Evolutionary conservation across 2,888 invertebrate species (phyloP), one percentile per base, ranked within the genome.

Genomic region (Aleiodes testaceus): DNA sequence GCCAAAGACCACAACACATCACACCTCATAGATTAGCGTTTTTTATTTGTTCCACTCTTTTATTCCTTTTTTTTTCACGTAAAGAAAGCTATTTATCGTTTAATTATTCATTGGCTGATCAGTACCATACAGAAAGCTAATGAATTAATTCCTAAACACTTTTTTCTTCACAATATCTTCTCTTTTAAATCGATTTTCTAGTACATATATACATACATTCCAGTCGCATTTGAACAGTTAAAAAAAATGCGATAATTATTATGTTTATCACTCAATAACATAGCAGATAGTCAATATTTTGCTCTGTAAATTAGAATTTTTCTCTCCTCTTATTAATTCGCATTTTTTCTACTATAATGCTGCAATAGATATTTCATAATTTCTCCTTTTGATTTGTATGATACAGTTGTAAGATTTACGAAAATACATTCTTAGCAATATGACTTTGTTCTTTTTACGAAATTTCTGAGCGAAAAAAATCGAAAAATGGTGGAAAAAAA

Each of bases 161-260:
- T 66, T 70, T n/a, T 61, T 45, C 53, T 65, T 68, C 64, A 47
- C 36, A 73, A 59, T 67, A 65, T 47, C 61, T 65, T 55, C 63
- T 70, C 44, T 61, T 70, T 59, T 53, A 61, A 30, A 53, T 59
- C 45, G 7, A 7, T 36, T 36, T 36, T 72, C 67, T 72, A 74
- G 72, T 70, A 69, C 65, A 72, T 77, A 77, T 77, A 74, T 77
- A 77, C 75, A 77, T 59, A 75, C 66, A 65, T 53, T 61, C 70
- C 74, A 70, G 69, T 72, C 68, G 50, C 63, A 69, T 68, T 20
- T 68, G 42, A 47, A 68, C 68, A 49, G 61, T 36, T 47, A 59
- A 45, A 61, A 36, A 52, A 63, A 74, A 72, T 69, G 72, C 70
- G 68, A 72, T 73, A 72, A 69, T 55, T 73, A 68, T 66, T 47